Evolutionary conservation across 2,888 invertebrate genomes (phyloP).

Genomic region (Trachelus troglodyta): DNA sequence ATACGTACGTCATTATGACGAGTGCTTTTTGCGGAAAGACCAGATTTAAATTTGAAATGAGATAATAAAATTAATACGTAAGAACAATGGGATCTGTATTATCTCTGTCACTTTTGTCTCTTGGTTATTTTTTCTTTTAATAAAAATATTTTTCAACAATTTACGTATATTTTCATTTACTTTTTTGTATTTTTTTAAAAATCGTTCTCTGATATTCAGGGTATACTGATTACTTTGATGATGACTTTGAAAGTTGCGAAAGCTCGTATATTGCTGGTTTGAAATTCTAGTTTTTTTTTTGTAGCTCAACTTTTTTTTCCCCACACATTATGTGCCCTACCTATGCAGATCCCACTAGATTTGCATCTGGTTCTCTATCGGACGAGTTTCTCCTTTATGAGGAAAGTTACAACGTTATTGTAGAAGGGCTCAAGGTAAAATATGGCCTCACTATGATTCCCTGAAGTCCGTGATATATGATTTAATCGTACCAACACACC

Average conservation of each 20-base stretch:
- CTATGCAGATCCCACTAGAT: not conserved
- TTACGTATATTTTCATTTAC: not conserved
- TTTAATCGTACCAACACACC: not conserved
- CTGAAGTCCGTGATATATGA: not conserved
- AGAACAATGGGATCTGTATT: not conserved
- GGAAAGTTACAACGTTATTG: not conserved
- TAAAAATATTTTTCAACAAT: not conserved
- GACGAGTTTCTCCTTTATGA: not conserved
- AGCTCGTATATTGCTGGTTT: not conserved
- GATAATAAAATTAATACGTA: not conserved
- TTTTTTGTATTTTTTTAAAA: not conserved
- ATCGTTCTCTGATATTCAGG: not conserved
- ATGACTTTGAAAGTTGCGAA: not conserved
- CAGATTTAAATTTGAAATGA: not conserved
- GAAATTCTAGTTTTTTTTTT: not conserved
- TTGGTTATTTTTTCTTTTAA: not conserved
- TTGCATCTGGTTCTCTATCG: not conserved
- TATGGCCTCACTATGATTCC: not conserved
- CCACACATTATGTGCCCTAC: not conserved
- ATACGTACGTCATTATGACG: not conserved
- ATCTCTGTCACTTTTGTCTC: not conserved
- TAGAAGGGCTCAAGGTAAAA: not conserved
- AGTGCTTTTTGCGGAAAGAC: not conserved
- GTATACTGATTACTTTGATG: not conserved
- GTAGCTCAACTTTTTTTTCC: not conserved